Conservation (phyloP, 2,113 vertebrate genomes). For the Halcyon senegalensis region DNA sequence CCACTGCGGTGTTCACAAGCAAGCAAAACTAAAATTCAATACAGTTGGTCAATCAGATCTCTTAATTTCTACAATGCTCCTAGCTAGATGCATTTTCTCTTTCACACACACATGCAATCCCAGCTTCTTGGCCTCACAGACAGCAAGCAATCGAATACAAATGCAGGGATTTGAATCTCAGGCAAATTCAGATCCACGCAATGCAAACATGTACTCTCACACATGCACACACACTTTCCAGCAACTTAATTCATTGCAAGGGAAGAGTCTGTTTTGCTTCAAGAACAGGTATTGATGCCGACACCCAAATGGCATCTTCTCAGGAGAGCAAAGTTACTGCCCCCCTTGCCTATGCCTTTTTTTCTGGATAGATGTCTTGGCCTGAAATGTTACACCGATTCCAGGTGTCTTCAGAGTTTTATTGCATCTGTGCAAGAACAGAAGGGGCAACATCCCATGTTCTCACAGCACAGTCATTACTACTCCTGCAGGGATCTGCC, state of each 20-base stretch:
- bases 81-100: neutral
- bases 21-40: neutral
- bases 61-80: neutral
- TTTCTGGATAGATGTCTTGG: neutral
- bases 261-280: neutral
- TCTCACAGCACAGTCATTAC: neutral
- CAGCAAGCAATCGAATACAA: neutral
- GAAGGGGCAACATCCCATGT: neutral
- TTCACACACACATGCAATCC: fast-evolving
- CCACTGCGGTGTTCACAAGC: neutral
- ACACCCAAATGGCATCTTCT: neutral
- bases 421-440: neutral
- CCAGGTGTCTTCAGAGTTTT: neutral
- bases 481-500: neutral
- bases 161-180: neutral
- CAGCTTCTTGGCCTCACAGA: neutral
- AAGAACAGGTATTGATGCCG: neutral
- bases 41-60: neutral
- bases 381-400: neutral
- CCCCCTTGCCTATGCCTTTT: neutral
- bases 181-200: neutral
- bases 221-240: fast-evolving
- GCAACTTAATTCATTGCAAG: neutral
- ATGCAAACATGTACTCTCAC: neutral
- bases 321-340: neutral